Evolutionary conservation across 2,797 vertebrate species (phyloP).

Genomic region (Gastrophryne carolinensis): DNA sequence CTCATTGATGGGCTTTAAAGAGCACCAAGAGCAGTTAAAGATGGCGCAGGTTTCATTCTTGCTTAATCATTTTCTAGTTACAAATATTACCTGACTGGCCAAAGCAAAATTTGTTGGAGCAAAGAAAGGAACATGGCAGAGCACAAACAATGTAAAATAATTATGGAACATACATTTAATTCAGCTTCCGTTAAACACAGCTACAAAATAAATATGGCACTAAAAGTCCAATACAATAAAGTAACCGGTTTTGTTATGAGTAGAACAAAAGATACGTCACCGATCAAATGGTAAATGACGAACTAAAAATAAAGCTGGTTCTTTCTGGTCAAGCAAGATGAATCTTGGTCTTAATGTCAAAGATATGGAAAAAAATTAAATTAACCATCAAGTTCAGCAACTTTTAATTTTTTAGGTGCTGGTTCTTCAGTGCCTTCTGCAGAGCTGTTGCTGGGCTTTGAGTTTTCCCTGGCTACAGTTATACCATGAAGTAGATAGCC

Average conservation of each 20-base stretch:
- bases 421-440: conserved; percentile 71
- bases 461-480: conserved; percentile 72
- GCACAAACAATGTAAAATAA: background rate
- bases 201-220: background rate
- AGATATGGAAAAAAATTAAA: background rate
- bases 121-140: too few species aligned
- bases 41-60: too few species aligned
- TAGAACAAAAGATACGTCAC: background rate
- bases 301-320: background rate
- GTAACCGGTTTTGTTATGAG: background rate
- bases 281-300: conserved; percentile 5
- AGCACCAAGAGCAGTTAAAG: too few species aligned
- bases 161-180: background rate
- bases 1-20: too few species aligned
- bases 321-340: background rate
- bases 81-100: too few species aligned
- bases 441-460: conserved; percentile 56
- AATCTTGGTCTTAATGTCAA: background rate
- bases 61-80: too few species aligned
- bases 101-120: too few species aligned
- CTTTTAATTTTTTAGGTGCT: conserved; percentile 81
- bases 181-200: background rate
- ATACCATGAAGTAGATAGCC: conserved; percentile 91
- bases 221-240: background rate
- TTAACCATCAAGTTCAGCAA: conserved; percentile 68